These are phyloP conservation scores for Antheraea assamensis DNA, from an alignment of 2,888 invertebrate species.

Conservation along the genomic window DNA sequence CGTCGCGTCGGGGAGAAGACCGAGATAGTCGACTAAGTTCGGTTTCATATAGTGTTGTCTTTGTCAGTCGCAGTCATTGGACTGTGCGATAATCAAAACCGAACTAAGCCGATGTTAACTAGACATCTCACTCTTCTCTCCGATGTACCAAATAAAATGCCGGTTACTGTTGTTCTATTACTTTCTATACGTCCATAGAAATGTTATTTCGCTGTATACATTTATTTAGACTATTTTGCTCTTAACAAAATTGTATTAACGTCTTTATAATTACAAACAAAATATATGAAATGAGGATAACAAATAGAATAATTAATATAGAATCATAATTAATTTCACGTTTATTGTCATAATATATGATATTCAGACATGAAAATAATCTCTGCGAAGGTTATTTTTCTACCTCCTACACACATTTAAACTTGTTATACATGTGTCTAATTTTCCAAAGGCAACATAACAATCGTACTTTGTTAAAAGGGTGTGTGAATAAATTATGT, in stretches of 20 bases:
- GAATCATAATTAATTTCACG: conserved; percentile 2
- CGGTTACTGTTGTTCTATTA: too few relatives aligned
- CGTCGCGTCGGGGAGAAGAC: too few relatives aligned
- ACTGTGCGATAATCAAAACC: too few relatives aligned
- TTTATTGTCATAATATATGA: not conserved
- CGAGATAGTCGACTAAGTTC: too few relatives aligned
- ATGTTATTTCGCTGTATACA: not conserved
- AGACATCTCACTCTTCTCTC: too few relatives aligned
- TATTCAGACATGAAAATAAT: not conserved
- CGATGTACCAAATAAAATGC: too few relatives aligned
- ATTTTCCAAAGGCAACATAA: too few relatives aligned
- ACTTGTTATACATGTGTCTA: not conserved
- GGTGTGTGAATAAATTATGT: too few relatives aligned
- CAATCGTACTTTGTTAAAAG: too few relatives aligned
- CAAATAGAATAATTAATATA: not conserved
- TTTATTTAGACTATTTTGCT: not conserved
- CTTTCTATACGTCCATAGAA: not conserved
- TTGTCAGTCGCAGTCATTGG: too few relatives aligned
- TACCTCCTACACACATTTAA: not conserved
- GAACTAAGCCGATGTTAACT: too few relatives aligned
- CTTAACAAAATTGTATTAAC: not conserved
- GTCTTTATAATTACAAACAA: not conserved
- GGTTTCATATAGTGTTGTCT: too few relatives aligned
- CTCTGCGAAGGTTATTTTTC: not conserved
- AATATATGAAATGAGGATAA: not conserved